Base-by-base conservation (phyloP, 2,888 invertebrate genomes). In the Drosophila anomalata region DNA sequence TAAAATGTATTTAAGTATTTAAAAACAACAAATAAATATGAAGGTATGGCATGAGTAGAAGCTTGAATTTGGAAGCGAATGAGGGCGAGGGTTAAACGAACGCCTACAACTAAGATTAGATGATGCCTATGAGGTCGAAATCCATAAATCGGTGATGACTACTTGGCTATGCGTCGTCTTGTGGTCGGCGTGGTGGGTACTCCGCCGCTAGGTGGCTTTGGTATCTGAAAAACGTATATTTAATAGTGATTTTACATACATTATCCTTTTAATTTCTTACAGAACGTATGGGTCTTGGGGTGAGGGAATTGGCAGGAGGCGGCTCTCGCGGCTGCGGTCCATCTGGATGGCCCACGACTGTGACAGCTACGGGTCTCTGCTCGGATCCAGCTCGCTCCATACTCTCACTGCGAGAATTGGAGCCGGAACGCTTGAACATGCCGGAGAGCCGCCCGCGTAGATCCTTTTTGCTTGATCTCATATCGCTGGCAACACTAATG, bases 381-480 rank as follows among this genome's bases (percentile, higher is more conserved):
- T 92, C 92, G 70, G 82, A 85, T 14, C 84, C 85, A 41, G 79
- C 72, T 12, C 89, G 87, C 47, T 92, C 92, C 36, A 81, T 89
- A 66, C 96, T 96, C 86, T 94, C 95, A 63, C 94, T 94, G 61
- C 96, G 93, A 8, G 96, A 93, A 31, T 93, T 92, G 12, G 94
- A 95, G 6, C 92, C 91, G 62, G 93, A 93, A 79, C 96, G 94
- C 90, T 95, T 96, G 88, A 97, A 97, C 93, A 97, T 96, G 74
- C 95, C 96, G 0, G 96, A 95, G 46, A 97, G 92, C 70, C 96
- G 94, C 60, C 96, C 96, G 87, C 96, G 95, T 76, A 97, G 92
- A 92, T 96, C 96, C 85, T 94, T 95, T 91, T 95, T 96, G 89
- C 95, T 95, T 9, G 93, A 93, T 81, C 92, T 92, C 76, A 91